These are phyloP conservation scores for Calyptommatus sinebrachiatus DNA, from an alignment of 2,113 vertebrate species.

Conservation along the genomic window DNA sequence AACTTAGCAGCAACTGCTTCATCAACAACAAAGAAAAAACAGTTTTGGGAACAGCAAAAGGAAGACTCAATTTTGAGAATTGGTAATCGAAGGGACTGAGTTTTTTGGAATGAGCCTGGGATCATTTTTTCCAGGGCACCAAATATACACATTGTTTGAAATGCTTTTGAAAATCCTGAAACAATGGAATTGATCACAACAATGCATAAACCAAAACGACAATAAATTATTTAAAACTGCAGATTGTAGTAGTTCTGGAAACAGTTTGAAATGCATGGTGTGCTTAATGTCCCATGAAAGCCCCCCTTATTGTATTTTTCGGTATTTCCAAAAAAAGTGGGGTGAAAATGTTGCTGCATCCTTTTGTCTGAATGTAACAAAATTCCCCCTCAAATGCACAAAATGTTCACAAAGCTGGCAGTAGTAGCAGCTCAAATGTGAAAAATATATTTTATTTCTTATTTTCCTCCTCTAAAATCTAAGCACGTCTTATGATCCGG, in stretches of 20 bases:
- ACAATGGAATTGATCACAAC: conserved; percentile 2
- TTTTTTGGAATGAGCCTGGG: neutral
- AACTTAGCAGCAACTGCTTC: neutral
- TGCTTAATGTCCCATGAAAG: conserved; percentile 41
- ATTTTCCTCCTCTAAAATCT: too few species aligned
- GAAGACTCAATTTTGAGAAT: neutral
- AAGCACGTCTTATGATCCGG: too few species aligned
- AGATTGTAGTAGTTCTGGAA: conserved; percentile 19
- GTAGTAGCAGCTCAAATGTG: too few species aligned
- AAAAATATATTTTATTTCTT: too few species aligned
- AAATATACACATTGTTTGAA: neutral
- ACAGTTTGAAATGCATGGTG: conserved; percentile 1
- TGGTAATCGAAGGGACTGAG: neutral
- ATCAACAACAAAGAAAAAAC: neutral
- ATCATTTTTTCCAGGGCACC: neutral
- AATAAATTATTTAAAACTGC: conserved; percentile 46
- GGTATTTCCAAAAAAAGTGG: too few species aligned
- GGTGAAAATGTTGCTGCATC: too few species aligned
- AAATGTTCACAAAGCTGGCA: too few species aligned
- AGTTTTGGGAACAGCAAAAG: neutral
- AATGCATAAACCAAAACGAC: neutral
- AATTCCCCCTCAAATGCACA: too few species aligned
- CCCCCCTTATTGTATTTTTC: too few species aligned
- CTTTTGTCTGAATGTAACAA: too few species aligned
- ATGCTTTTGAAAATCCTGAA: conserved; percentile 32